A percentile compares a stretch with the other conserved stretches of the same genome.
These are phyloP conservation scores for Phaetusa simplex DNA, from an alignment of 2,113 vertebrate genomes.

Conservation along the genomic window DNA sequence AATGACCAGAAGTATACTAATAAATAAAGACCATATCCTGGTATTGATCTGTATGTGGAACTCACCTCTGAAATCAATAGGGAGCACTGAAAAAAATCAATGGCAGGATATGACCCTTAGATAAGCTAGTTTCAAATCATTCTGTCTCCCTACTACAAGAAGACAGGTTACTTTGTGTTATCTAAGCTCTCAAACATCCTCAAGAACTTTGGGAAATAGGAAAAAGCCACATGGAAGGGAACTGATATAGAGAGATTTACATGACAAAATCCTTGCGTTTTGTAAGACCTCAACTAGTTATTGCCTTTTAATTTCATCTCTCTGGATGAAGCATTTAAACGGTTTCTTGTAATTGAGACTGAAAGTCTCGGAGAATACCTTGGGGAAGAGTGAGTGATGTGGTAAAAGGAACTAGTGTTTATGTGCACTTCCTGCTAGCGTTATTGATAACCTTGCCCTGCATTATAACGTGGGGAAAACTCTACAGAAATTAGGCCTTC, in stretches of 20 bases:
- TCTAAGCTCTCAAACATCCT: slow-evolving; percentile 30
- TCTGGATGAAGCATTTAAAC: neutral
- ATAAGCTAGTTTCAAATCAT: slow-evolving; percentile 21
- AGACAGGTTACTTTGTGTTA: neutral
- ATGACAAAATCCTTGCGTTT: neutral
- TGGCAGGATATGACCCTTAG: slow-evolving; percentile 55
- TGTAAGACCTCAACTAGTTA: neutral
- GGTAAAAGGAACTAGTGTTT: neutral
- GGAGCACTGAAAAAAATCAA: slow-evolving; percentile 41
- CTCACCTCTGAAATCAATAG: slow-evolving; percentile 39
- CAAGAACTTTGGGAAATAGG: neutral
- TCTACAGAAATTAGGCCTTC: neutral
- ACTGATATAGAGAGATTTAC: neutral
- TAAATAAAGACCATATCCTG: slow-evolving; percentile 57
- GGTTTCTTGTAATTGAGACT: neutral
- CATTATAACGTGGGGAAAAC: neutral
- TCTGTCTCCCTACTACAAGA: neutral
- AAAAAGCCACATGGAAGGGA: neutral
- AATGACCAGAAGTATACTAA: slow-evolving; percentile 11
- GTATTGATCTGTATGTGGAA: slow-evolving; percentile 55
- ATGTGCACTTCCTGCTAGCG: neutral
- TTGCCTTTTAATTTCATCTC: neutral
- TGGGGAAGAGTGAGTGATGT: neutral
- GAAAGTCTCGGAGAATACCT: neutral
- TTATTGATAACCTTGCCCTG: neutral